Evolutionary conservation across 2,888 invertebrate species (phyloP), one percentile per base, ranked within the genome.

Genomic region (Microdon myrmicae): DNA sequence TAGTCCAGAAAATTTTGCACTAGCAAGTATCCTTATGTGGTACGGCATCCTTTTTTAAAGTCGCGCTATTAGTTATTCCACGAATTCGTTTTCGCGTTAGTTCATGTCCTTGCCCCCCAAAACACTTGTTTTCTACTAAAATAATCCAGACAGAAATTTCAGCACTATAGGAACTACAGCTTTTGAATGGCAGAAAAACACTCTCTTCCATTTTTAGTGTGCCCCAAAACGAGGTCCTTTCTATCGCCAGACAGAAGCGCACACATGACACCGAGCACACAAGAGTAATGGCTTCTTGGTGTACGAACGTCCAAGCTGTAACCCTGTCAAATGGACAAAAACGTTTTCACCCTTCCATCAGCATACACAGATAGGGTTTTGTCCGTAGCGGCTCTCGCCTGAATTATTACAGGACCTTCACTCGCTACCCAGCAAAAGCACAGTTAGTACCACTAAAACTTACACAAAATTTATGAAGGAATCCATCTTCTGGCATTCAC

Each of bases 251-350:
- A 26, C 32, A 38, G 7, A 19, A 16, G 17, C 14, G 28, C 16
- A 3, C 26, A 37, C 26, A 34, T 13, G 39, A 41, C 28, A 45
- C 45, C 56, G n/a, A 43, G 9, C 35, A 26, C 22, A 47, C 32
- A 47, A 28, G 37, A 64, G 49, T 56, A 56, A 64, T 56, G 37
- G 56, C 17, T 45, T 19, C 51, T 41, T 44, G 8, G 35, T 37
- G 45, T 39, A 31, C 51, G 41, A 51, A 56, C 43, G 38, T 37
- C 32, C 43, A 47, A 38, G 53, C 64, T 58, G 47, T 53, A 51
- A 43, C 53, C 51, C 47, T 64, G 51, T 64, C 58, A 51, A 56
- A 56, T 45, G 44, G 39, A 45, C 39, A 10, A 56, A 41, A 41
- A 51, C 31, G 58, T 51, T 29, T 55, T 38, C 34, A 39, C 32